Percentiles rank a stretch among this genome's conserved stretches.
Conservation (phyloP, 2,797 vertebrate genomes). For the Clamator glandarius region DNA sequence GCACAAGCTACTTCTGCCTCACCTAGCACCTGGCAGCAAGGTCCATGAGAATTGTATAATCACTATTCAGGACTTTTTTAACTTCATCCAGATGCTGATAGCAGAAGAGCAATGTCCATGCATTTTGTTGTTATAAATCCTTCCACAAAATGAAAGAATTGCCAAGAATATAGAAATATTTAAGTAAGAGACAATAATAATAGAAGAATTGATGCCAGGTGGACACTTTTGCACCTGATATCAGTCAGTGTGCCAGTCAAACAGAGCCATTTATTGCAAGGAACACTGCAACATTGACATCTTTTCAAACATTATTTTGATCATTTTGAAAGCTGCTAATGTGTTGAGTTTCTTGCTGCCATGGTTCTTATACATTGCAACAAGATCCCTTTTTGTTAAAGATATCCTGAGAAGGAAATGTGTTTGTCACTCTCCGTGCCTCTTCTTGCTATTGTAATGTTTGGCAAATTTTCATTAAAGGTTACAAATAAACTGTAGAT, state of each 20-base stretch:
- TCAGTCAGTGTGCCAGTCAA: neutral
- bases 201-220: conserved; percentile 23
- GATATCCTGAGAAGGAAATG: conserved; percentile 4
- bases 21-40: neutral
- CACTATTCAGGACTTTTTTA: neutral
- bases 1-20: neutral
- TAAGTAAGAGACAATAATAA: conserved; percentile 4
- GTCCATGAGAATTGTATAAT: neutral
- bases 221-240: conserved; percentile 8
- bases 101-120: neutral
- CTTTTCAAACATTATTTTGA: neutral
- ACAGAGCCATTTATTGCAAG: neutral
- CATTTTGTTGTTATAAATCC: conserved; percentile 26
- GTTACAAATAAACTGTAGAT: neutral
- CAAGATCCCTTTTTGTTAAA: neutral
- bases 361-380: neutral
- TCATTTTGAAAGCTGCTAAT: neutral
- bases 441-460: neutral
- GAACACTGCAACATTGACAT: neutral
- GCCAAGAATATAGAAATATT: conserved; percentile 25
- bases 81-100: conserved; percentile 19
- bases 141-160: neutral
- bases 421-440: neutral
- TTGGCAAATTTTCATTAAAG: conserved; percentile 34
- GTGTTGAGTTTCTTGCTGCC: neutral